Base-by-base conservation (phyloP, 2,888 invertebrate genomes). In the Acanthopleura granulata region DNA sequence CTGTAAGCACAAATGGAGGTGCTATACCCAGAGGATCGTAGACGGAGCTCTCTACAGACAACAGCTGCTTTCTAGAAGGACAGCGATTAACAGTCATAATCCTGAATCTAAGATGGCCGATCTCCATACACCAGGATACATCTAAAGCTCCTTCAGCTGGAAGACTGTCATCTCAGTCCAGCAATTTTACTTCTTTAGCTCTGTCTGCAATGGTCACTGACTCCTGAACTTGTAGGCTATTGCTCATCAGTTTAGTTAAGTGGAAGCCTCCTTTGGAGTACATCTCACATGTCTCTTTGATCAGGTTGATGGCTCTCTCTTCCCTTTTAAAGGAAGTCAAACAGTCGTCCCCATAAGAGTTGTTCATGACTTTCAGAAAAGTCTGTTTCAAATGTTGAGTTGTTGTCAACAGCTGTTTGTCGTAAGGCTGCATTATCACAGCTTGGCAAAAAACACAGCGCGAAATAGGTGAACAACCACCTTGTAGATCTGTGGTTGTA, bases 21-120 rank as follows among this genome's bases (percentile, higher is more conserved):
- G 77, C 76, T 30, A 82, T 40, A 62, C 82, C 81, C 30, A 82
- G 73, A 22, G 81, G 81, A 71, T 80, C 81, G 71, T 74, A 82
- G 25, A 80, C 49, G 14, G 81, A 78, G 70, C 80, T 81, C 12
- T 79, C 75, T 15, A 76, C 73, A 0, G 79, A 77, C 15, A 82
- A 74, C 18, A 79, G 69, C 1, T 79, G n/a, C n/a, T n/a, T n/a
- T n/a, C n/a, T n/a, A n/a, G n/a, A n/a, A n/a, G n/a, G n/a, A n/a
- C n/a, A n/a, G n/a, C n/a, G n/a, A n/a, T n/a, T n/a, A n/a, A n/a
- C n/a, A n/a, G 77, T 18, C 81, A 75, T 74, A n/a, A 76, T 1
- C 22, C 74, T 49, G 40, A 76, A 74, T n/a, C 71, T 70, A 29
- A 76, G 18, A 40, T 27, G 12, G 40, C 71, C 76, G 14, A 18